A percentile compares a stretch with the other conserved stretches of the same genome.
These are phyloP conservation scores for Verasper variegatus DNA, from an alignment of 2,113 vertebrate species.

Conservation along the genomic window DNA sequence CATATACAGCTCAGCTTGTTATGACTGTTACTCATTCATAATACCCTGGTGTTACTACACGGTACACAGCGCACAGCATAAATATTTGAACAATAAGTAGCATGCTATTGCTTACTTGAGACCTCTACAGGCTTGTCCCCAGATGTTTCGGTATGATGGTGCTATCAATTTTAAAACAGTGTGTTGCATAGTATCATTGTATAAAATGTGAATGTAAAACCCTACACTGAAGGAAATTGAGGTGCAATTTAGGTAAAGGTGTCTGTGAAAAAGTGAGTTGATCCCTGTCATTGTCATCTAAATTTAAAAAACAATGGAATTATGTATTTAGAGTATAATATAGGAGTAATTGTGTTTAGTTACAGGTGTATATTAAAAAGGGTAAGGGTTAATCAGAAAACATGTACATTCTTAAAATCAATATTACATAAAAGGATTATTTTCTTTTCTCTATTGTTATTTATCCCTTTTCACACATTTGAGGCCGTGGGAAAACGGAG, in stretches of 20 bases:
- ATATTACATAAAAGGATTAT: background rate
- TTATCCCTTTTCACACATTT: background rate
- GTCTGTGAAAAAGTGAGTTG: too few relatives aligned
- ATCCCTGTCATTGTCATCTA: background rate
- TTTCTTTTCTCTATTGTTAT: background rate
- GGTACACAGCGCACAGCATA: conserved; percentile 8
- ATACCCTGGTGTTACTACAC: conserved; percentile 2
- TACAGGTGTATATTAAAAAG: too few relatives aligned
- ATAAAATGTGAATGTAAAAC: background rate
- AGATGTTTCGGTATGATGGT: background rate
- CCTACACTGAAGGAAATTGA: background rate
- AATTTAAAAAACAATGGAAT: background rate
- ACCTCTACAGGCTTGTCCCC: background rate
- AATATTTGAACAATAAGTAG: conserved; percentile 34
- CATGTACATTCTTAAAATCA: background rate
- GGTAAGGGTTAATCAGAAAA: background rate
- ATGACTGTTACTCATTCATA: conserved; percentile 34
- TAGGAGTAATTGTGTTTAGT: too few relatives aligned
- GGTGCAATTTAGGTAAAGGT: background rate
- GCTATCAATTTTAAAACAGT: background rate
- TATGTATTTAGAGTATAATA: background rate
- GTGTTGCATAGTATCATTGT: background rate
- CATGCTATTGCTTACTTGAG: conserved; percentile 23
- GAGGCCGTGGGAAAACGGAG: background rate
- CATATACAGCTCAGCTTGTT: conserved; percentile 16